Percentiles rank a stretch among this genome's conserved stretches.
phyloP scores from a whole-genome alignment of 2,113 vertebrate species.

The Xenus cinereus region DNA sequence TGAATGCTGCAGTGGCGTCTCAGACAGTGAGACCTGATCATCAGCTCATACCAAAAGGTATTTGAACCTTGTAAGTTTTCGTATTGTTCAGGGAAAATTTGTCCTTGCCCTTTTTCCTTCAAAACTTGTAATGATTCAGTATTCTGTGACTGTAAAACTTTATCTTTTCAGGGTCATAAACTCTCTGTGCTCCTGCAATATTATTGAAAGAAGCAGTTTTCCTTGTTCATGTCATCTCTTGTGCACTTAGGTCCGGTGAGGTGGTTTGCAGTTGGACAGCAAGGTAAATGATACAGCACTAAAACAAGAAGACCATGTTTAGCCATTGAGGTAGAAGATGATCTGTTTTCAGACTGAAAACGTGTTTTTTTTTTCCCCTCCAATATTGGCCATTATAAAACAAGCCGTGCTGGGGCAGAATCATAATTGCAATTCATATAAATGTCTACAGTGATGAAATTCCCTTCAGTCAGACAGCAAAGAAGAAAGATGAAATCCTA shows the following conservation, averaged over 20 bases:
- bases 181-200: not conserved
- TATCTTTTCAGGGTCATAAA: constrained; percentile 27
- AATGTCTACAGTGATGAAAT: not conserved
- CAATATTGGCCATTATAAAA: not conserved
- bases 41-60: not conserved
- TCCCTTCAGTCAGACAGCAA: not conserved
- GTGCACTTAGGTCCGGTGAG: not conserved
- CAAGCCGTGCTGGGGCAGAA: not conserved
- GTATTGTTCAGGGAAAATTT: not conserved
- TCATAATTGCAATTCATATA: not conserved
- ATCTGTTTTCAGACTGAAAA: not conserved
- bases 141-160: not conserved
- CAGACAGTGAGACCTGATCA: not conserved
- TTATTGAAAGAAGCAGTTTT: constrained; percentile 17
- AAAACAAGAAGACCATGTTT: not conserved
- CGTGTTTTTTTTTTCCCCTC: not conserved
- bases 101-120: not conserved
- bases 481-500: not conserved
- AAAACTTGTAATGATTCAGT: not conserved
- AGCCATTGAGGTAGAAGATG: not conserved
- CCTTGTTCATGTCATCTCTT: not conserved
- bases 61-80: not conserved
- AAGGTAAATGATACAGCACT: not conserved
- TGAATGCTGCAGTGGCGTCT: not conserved
- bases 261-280: not conserved